phyloP scores from a whole-genome alignment of 2,113 vertebrate species.

The Corvus moneduloides region DNA sequence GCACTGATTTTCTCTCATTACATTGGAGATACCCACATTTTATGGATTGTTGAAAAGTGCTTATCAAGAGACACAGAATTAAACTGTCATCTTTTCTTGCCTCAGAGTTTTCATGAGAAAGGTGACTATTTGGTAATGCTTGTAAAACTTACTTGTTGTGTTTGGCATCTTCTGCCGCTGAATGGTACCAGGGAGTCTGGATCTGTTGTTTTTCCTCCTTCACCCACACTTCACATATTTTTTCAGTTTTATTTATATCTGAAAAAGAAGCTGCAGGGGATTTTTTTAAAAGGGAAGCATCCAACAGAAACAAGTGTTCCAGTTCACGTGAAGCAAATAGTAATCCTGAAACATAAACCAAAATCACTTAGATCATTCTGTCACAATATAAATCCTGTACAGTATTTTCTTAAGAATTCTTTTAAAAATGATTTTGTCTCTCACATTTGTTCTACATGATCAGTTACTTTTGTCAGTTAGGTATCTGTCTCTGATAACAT shows the following conservation, averaged over 20 bases:
- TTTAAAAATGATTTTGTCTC: background rate
- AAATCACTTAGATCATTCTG: slow-evolving; percentile 26
- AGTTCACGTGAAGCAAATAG: slow-evolving; percentile 9
- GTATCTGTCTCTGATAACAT: background rate
- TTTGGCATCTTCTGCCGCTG: slow-evolving; percentile 34
- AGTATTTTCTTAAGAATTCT: slow-evolving; percentile 43
- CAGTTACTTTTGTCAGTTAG: slow-evolving; percentile 2
- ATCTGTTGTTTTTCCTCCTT: slow-evolving; percentile 43
- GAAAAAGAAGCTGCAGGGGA: background rate
- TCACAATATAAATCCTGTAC: slow-evolving; percentile 32
- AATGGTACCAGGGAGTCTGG: slow-evolving; percentile 57
- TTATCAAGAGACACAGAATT: slow-evolving; percentile 1
- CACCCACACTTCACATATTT: slow-evolving; percentile 36
- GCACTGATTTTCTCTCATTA: background rate
- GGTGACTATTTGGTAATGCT: background rate
- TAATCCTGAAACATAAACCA: slow-evolving; percentile 47
- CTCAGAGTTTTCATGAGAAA: slow-evolving; percentile 17
- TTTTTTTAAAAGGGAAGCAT: slow-evolving; percentile 7
- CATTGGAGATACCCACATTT: background rate
- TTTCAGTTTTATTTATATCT: slow-evolving; percentile 51
- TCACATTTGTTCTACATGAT: background rate
- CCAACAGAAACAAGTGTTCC: slow-evolving; percentile 40
- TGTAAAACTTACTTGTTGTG: slow-evolving; percentile 52
- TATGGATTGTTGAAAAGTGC: background rate
- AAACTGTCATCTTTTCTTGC: background rate